Evolutionary conservation across 1,140 invertebrate species (phyloP).

Genomic region (Caenorhabditis inopinata): DNA sequence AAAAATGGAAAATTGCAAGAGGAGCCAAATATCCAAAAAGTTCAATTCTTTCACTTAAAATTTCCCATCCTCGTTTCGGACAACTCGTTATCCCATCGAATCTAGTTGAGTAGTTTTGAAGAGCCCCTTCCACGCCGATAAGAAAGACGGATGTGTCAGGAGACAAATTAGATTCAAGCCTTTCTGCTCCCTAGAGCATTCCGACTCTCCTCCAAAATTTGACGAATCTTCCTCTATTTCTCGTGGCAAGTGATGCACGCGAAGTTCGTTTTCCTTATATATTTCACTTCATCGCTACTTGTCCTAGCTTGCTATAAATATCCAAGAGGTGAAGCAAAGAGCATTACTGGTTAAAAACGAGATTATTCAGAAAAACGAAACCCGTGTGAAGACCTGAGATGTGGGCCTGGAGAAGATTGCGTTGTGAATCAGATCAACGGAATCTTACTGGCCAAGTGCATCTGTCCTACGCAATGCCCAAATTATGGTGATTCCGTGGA

Average conservation of each 20-base stretch:
- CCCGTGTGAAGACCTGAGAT: conserved; percentile 48
- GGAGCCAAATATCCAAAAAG: no score
- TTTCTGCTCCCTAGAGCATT: background rate
- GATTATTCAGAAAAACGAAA: conserved; percentile 43
- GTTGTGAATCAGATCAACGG: conserved; percentile 40
- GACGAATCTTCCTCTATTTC: background rate
- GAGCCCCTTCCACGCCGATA: background rate
- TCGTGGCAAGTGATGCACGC: conserved; percentile 19
- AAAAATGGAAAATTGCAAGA: background rate
- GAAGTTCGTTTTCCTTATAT: conserved; percentile 6
- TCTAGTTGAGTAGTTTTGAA: conserved; percentile 22
- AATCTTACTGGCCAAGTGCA: conserved; percentile 38
- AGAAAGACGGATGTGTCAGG: conserved; percentile 19
- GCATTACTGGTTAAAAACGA: background rate
- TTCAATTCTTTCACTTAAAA: no score
- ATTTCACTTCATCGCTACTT: background rate
- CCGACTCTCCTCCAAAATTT: background rate
- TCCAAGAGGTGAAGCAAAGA: background rate
- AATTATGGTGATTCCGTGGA: conserved; percentile 46
- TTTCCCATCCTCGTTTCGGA: background rate
- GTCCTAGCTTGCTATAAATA: background rate
- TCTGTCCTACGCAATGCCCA: conserved; percentile 42
- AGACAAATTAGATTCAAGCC: conserved; percentile 25
- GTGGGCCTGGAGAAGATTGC: conserved; percentile 47
- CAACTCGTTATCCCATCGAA: conserved; percentile 29